A percentile compares a stretch with the other conserved stretches of the same genome.
Conservation (phyloP, 2,797 vertebrate species). For the Falco biarmicus region DNA sequence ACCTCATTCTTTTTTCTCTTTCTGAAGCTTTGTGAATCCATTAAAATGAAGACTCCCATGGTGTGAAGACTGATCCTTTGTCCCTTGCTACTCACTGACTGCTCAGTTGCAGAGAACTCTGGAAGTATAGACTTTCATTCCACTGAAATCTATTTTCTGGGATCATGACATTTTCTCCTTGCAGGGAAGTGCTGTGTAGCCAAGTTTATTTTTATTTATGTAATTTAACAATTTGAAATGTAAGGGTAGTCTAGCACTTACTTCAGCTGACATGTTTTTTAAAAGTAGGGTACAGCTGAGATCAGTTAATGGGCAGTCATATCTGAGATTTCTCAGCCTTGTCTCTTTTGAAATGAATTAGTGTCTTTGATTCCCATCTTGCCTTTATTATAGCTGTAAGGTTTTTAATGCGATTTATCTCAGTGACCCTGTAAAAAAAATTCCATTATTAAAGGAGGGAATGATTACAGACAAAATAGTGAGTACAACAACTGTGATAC, state of each 20-base stretch:
- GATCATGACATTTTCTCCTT: constrained; percentile 7
- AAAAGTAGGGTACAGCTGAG: not conserved
- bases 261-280: not conserved
- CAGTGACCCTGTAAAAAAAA: not conserved
- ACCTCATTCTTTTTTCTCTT: not conserved
- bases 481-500: not conserved
- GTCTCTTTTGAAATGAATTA: not conserved
- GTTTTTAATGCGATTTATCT: not conserved
- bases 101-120: not conserved
- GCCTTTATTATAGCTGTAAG: not conserved
- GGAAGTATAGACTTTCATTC: not conserved
- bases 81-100: not conserved
- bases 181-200: not conserved
- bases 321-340: not conserved
- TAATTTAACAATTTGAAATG: constrained; percentile 24
- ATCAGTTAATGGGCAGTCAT: not conserved
- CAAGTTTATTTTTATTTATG: constrained; percentile 49
- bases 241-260: not conserved
- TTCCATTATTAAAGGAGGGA: not conserved
- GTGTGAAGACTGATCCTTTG: not conserved
- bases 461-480: not conserved
- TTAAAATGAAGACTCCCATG: not conserved
- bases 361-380: not conserved
- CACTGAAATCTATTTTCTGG: not conserved
- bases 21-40: not conserved